phyloP scores from a whole-genome alignment of 2,888 invertebrate genomes.

The Tetrapedia diversipes region DNA sequence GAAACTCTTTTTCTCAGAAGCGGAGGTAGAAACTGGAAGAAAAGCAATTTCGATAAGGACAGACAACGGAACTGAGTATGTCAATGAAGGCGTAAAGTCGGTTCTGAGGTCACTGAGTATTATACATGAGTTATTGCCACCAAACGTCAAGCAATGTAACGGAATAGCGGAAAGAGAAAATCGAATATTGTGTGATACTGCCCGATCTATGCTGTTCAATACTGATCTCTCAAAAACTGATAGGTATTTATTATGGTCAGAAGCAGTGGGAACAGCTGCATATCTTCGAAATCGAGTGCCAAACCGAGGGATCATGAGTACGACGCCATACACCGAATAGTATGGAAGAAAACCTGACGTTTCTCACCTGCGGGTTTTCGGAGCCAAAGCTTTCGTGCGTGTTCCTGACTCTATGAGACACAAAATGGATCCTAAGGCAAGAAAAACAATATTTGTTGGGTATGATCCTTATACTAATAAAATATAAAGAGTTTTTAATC shows the following conservation, averaged over 20 bases:
- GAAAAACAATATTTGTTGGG: slow-evolving; percentile 19
- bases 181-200: slow-evolving; percentile 66
- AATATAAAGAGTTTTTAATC: slow-evolving; percentile 15
- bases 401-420: slow-evolving; percentile 20
- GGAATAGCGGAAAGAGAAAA: slow-evolving; percentile 73
- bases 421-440: slow-evolving; percentile 32
- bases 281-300: slow-evolving; percentile 42
- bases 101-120: slow-evolving; percentile 17
- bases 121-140: slow-evolving; percentile 69
- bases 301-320: slow-evolving; percentile 39
- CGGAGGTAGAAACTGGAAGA: slow-evolving; percentile 65
- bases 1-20: slow-evolving; percentile 44
- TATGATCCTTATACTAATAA: slow-evolving; percentile 26
- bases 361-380: slow-evolving; percentile 20
- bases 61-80: slow-evolving; percentile 68
- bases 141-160: slow-evolving; percentile 77
- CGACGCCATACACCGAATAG: slow-evolving; percentile 65
- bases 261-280: slow-evolving; percentile 34
- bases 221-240: slow-evolving; percentile 60
- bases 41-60: slow-evolving; percentile 64
- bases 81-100: slow-evolving; percentile 46
- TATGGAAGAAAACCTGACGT: slow-evolving; percentile 22
- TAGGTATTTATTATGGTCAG: slow-evolving; percentile 34
- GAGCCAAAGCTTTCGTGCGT: slow-evolving; percentile 34
- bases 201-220: slow-evolving; percentile 67